Evolutionary conservation across 1,140 invertebrate genomes (phyloP), one percentile per base, ranked within the genome.

Genomic region (Agrypnia vestita): DNA sequence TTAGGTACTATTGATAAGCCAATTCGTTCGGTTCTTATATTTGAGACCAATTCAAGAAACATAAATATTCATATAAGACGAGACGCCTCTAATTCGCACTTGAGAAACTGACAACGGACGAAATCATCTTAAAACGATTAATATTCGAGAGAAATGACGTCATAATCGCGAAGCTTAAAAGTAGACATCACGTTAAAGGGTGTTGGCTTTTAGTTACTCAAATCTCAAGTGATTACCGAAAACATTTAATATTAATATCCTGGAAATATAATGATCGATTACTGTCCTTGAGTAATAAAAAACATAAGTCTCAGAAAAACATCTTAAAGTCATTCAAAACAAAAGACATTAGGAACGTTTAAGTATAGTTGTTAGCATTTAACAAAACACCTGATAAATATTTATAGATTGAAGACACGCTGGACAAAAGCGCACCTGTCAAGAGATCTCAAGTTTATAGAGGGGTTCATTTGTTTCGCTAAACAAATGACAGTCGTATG

Each of bases 371-470:
- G n/a, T n/a, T 17, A 61, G n/a, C 49, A 51, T 1, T 12, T 9
- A 51, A 51, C n/a, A 15, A 15, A 12, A 51, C 11, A 51, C n/a
- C 11, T 51, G n/a, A 12, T 15, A 13, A 1, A 15, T 15, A 15
- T 13, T 15, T 51, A 15, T 51, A 51, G n/a, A 12, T 10, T 25
- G 59, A 62, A 62, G 25, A 1, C 11, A 13, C 3, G 11, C 59
- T 21, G 59, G 43, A 69, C 64, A 69, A 69, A 69, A 69, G 43
- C 19, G 64, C 64, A 69, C 64, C 64, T 69, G 64, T 69, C 64
- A 69, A 47, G 12, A 49, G 25, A 19, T 43, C 4, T 43, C 17
- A 25, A 8, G 44, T 47, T 51, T 19, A 47, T 69, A 13, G 0
- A 69, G 64, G n/a, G 35, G 64, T 69, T 15, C 64, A 69, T 49